Evolutionary conservation across 2,797 vertebrate genomes (phyloP).

Genomic region (Cygnus olor): DNA sequence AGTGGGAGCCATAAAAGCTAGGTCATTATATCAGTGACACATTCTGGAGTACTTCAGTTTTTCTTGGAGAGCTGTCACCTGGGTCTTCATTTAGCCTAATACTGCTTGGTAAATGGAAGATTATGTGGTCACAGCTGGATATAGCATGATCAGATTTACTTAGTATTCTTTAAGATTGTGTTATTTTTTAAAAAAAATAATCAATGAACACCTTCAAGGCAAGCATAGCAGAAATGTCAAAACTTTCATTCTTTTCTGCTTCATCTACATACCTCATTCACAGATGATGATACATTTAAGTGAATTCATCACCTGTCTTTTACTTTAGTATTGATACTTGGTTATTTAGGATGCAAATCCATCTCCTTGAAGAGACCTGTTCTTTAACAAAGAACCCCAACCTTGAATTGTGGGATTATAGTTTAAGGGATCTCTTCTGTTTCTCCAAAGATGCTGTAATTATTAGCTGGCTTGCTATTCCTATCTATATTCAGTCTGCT

Average conservation of each 20-base stretch:
- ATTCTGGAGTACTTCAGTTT: not conserved
- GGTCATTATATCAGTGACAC: not conserved
- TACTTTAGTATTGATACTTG: not conserved
- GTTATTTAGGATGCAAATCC: not conserved
- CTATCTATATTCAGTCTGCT: not conserved
- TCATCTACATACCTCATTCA: not conserved
- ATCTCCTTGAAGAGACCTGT: not conserved
- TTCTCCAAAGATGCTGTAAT: not conserved
- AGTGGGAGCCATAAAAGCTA: not conserved
- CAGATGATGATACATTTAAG: not conserved
- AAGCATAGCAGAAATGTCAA: not conserved
- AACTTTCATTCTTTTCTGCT: constrained; percentile 2
- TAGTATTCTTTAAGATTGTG: not conserved
- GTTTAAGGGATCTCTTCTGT: not conserved
- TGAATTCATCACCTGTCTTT: not conserved
- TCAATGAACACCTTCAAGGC: not conserved
- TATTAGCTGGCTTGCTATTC: not conserved
- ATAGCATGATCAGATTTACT: not conserved
- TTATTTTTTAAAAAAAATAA: not conserved
- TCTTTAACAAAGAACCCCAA: not conserved
- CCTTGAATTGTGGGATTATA: not conserved
- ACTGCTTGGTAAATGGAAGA: not conserved
- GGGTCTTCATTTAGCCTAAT: not conserved
- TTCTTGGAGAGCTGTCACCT: not conserved
- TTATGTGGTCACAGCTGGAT: not conserved